Evolutionary conservation across 2,888 invertebrate genomes (phyloP).

Genomic region (Chrysina gloriosa): DNA sequence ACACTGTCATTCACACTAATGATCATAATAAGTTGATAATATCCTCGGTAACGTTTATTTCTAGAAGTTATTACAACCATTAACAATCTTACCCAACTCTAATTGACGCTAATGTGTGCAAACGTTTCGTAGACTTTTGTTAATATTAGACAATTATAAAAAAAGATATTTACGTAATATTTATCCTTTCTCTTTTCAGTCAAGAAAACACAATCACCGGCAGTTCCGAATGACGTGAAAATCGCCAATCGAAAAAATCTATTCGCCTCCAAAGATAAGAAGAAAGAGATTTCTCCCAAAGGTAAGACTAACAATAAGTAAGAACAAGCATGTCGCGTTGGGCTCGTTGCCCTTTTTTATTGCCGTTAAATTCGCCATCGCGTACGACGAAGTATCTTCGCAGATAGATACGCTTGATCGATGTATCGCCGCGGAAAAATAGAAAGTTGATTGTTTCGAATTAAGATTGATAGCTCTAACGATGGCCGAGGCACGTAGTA

Average conservation of each 20-base stretch:
- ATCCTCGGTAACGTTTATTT: neutral
- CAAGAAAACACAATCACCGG: constrained; percentile 55
- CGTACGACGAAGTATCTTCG: neutral
- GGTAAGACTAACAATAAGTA: too few species aligned
- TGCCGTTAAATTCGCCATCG: neutral
- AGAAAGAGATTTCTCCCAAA: constrained; percentile 49
- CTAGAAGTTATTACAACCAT: neutral
- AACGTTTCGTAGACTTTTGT: constrained; percentile 4
- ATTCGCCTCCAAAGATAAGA: constrained; percentile 58
- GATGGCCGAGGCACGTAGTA: constrained; percentile 2
- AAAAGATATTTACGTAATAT: neutral
- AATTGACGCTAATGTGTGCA: neutral
- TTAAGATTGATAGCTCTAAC: constrained; percentile 24
- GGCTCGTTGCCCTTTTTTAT: too few species aligned
- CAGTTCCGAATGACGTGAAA: constrained; percentile 50
- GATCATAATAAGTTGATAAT: neutral
- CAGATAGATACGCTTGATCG: neutral
- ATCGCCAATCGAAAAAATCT: constrained; percentile 50
- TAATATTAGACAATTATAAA: neutral
- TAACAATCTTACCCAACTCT: neutral
- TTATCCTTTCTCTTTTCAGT: constrained; percentile 50
- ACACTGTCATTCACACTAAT: neutral
- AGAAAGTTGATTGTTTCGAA: constrained; percentile 26
- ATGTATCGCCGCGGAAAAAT: constrained; percentile 1
- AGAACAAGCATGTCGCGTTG: too few species aligned